Evolutionary conservation across 2,797 vertebrate species (phyloP).

Genomic region (Sarcophilus harrisii): DNA sequence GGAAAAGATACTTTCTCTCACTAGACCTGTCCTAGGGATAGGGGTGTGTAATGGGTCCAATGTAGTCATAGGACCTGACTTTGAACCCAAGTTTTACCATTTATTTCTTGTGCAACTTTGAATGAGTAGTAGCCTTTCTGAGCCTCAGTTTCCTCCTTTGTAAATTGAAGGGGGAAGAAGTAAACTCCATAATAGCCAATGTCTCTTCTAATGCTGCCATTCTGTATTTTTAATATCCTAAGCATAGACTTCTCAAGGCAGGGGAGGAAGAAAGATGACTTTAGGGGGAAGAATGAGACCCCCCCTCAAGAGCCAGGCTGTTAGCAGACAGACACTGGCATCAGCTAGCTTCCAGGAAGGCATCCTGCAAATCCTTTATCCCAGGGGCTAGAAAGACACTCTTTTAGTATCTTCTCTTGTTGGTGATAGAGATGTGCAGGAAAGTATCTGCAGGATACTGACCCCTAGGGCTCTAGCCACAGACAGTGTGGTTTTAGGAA

Average conservation of each 20-base stretch:
- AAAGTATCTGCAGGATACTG: neutral
- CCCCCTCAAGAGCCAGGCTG: neutral
- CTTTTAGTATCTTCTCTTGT: neutral
- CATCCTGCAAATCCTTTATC: neutral
- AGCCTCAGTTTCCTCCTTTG: neutral
- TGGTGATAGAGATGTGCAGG: neutral
- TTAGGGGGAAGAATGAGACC: neutral
- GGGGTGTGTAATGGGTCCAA: neutral
- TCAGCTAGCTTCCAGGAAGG: neutral
- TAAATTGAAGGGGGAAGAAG: neutral
- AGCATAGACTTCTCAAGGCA: neutral
- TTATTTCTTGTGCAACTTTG: neutral
- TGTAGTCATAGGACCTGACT: neutral
- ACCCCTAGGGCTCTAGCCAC: neutral
- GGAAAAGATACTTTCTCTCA: neutral
- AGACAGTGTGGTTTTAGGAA: neutral
- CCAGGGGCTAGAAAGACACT: neutral
- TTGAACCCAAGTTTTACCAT: neutral
- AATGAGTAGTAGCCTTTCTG: neutral
- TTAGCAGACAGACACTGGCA: neutral
- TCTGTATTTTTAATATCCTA: neutral
- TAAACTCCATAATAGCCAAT: neutral
- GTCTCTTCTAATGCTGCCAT: neutral
- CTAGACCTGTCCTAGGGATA: neutral
- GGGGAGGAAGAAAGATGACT: neutral